Evolutionary conservation across 2,888 invertebrate genomes (phyloP).

Genomic region (Drosophila imparisetae): DNA sequence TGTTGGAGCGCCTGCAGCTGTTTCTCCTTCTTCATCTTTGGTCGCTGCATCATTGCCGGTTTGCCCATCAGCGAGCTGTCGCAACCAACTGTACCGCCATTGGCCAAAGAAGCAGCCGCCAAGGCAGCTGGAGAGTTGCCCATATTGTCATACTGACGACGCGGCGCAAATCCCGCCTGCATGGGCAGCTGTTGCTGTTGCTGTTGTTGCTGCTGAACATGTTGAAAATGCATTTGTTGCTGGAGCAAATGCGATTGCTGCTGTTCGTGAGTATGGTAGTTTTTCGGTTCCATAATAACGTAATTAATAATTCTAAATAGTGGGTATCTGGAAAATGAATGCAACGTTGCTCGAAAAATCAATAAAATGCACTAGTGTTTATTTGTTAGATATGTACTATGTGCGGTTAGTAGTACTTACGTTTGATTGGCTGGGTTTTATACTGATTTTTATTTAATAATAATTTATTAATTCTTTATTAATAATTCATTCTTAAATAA

Average conservation of each 20-base stretch:
- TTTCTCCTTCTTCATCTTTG: slow-evolving; percentile 80
- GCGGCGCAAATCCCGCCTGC: slow-evolving; percentile 82
- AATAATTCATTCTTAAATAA: slow-evolving; percentile 83
- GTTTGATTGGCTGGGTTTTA: slow-evolving; percentile 75
- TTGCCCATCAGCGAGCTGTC: slow-evolving; percentile 16
- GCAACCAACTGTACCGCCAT: slow-evolving; percentile 49
- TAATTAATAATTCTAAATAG: slow-evolving; percentile 31
- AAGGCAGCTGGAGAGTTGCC: slow-evolving; percentile 42
- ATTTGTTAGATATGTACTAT: not conserved
- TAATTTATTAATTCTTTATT: slow-evolving; percentile 80
- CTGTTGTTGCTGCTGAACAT: slow-evolving; percentile 33
- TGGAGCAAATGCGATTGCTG: slow-evolving; percentile 29
- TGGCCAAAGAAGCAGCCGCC: slow-evolving; percentile 56
- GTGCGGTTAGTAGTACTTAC: slow-evolving; percentile 50
- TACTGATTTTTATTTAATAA: slow-evolving; percentile 84
- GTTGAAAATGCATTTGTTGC: slow-evolving; percentile 37
- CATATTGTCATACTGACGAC: slow-evolving; percentile 81
- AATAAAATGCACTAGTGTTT: slow-evolving; percentile 27
- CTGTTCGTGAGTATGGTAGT: slow-evolving; percentile 44
- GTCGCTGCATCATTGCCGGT: slow-evolving; percentile 53
- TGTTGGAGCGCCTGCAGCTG: slow-evolving; percentile 50
- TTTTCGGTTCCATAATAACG: slow-evolving; percentile 63
- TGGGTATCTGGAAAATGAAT: slow-evolving; percentile 53
- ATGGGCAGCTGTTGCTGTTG: slow-evolving; percentile 45
- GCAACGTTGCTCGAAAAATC: slow-evolving; percentile 51